A percentile compares a stretch with the other conserved stretches of the same genome.
Conservation (phyloP, 2,113 vertebrate genomes). For the Mungos mungo region DNA sequence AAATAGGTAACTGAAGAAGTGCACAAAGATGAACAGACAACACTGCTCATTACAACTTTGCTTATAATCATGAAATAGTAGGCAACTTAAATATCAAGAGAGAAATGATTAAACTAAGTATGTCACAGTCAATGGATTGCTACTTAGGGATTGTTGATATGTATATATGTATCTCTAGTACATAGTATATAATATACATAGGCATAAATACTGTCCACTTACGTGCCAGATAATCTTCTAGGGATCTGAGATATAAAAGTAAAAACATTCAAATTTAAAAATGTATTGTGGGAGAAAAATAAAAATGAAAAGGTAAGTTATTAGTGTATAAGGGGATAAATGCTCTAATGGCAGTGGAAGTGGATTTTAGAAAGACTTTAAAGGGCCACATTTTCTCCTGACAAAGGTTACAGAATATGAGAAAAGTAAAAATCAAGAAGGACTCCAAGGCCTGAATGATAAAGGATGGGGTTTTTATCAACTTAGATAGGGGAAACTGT, state of each 20-base stretch:
- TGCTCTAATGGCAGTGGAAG: neutral
- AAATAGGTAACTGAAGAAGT: neutral
- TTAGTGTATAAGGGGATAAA: neutral
- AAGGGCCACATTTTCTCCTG: neutral
- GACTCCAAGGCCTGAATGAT: neutral
- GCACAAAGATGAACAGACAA: neutral
- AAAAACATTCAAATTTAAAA: neutral
- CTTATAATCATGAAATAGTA: neutral
- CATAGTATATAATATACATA: no score
- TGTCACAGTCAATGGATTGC: neutral
- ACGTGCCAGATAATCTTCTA: neutral
- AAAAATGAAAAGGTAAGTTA: neutral
- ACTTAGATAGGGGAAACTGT: neutral
- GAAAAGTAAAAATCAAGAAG: constrained; percentile 6
- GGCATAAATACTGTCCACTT: neutral
- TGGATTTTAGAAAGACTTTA: neutral
- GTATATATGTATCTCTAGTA: neutral
- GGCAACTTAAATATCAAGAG: neutral
- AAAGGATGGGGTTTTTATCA: neutral
- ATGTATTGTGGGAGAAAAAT: neutral
- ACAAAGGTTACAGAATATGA: neutral
- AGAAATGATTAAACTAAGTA: neutral
- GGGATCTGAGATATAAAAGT: neutral
- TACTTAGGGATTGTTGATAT: neutral
- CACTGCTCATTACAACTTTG: neutral